Percentiles rank a stretch among this genome's conserved stretches.
phyloP scores from a whole-genome alignment of 1,140 invertebrate genomes.

The Copidosoma floridanum region DNA sequence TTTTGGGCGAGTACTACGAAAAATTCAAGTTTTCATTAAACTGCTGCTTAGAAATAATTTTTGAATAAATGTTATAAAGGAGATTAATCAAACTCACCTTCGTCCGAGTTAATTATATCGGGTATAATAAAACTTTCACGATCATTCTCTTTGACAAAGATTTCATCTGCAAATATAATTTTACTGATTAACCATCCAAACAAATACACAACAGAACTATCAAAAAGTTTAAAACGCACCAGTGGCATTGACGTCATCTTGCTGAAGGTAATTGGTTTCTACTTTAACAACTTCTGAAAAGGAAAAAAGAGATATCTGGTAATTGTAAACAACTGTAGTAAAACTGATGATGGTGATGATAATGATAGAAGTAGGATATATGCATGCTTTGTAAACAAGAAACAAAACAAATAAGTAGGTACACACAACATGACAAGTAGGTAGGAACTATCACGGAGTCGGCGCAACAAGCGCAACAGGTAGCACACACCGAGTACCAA shows the following conservation, averaged over 20 bases:
- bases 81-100: conserved; percentile 10
- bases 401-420: not conserved
- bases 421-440: not conserved
- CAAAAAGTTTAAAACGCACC: conserved; percentile 24
- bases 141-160: conserved; percentile 10
- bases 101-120: conserved; percentile 13
- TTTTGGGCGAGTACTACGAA: conserved; percentile 40
- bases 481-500: conserved; percentile 1
- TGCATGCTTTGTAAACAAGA: not conserved
- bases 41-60: too few species aligned
- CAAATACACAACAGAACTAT: conserved; percentile 5
- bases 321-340: not conserved
- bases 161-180: conserved; percentile 6
- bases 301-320: conserved; percentile 19
- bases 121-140: conserved; percentile 7
- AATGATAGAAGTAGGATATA: not conserved
- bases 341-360: not conserved
- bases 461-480: conserved; percentile 7
- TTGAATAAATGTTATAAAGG: not conserved
- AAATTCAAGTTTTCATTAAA: not conserved
- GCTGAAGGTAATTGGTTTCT: conserved; percentile 24
- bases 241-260: conserved; percentile 24
- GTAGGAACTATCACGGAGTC: not conserved
- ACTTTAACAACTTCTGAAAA: conserved; percentile 40
- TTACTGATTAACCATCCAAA: conserved; percentile 10